Conservation (phyloP, 2,888 invertebrate species). For the Acanthoscelides obtectus region DNA sequence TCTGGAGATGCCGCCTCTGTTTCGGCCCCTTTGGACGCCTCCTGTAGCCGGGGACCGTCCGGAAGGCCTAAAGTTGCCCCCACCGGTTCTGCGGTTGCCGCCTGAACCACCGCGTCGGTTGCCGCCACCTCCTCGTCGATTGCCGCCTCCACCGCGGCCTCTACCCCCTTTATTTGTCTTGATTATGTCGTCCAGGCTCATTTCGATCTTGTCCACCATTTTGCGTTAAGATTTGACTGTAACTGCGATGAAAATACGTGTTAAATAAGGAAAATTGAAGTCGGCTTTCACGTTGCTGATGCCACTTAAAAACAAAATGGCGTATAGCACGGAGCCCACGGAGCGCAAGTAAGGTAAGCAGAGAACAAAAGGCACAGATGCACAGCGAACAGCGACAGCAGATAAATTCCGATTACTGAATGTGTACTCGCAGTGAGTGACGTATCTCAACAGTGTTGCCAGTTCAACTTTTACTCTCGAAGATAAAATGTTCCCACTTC, state of each 20-base stretch:
- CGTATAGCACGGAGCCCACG: too few species aligned
- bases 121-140: constrained; percentile 42
- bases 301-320: neutral
- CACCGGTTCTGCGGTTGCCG: constrained; percentile 61
- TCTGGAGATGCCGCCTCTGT: constrained; percentile 66
- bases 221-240: constrained; percentile 35
- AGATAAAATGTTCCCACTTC: too few species aligned
- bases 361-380: too few species aligned
- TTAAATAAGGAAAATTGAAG: too few species aligned
- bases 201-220: constrained; percentile 94
- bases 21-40: constrained; percentile 63
- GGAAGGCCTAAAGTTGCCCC: constrained; percentile 27
- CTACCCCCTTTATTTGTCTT: constrained; percentile 73
- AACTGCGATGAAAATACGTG: neutral
- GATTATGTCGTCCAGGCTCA: constrained; percentile 96
- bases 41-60: constrained; percentile 40
- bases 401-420: too few species aligned
- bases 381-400: too few species aligned
- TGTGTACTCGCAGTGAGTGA: too few species aligned
- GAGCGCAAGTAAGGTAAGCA: too few species aligned
- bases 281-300: neutral
- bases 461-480: too few species aligned
- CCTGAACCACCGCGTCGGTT: constrained; percentile 45
- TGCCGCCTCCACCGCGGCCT: constrained; percentile 52
- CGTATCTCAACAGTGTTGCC: too few species aligned